Evolutionary conservation across 2,113 vertebrate genomes (phyloP).

Genomic region (Nothoprocta perdicaria): DNA sequence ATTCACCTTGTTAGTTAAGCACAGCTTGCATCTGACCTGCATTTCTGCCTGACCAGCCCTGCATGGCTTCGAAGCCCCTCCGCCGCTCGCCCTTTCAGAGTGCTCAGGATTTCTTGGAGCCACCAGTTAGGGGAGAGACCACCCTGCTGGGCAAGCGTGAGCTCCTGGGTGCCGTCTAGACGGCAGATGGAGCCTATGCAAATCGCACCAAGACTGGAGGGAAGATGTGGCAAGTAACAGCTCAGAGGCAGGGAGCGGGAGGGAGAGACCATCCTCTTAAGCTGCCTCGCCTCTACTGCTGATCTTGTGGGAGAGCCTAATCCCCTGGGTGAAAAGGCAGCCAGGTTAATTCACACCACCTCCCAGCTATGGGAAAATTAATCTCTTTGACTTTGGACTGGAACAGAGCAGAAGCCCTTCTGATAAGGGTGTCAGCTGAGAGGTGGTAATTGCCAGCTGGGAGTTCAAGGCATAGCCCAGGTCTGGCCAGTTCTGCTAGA

Average conservation of each 20-base stretch:
- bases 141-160: background rate
- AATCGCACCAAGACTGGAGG: background rate
- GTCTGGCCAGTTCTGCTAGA: background rate
- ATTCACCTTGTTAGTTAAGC: background rate
- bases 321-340: background rate
- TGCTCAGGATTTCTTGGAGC: background rate
- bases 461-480: background rate
- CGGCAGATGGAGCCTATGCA: background rate
- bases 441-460: rapidly evolving
- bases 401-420: background rate
- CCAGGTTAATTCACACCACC: background rate
- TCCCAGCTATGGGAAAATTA: background rate
- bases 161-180: slow-evolving; percentile 38
- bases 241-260: slow-evolving; percentile 2
- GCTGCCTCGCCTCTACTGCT: background rate
- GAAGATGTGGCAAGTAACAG: background rate
- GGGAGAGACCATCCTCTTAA: background rate
- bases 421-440: background rate
- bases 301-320: background rate
- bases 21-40: background rate
- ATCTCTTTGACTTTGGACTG: background rate
- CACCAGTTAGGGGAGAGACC: background rate
- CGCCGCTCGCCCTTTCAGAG: background rate
- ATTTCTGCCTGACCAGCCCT: background rate
- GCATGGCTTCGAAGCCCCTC: background rate